A percentile compares a stretch with the other conserved stretches of the same genome.
Conservation (phyloP, 2,797 vertebrate species). For the Acrocephalus scirpaceus region DNA sequence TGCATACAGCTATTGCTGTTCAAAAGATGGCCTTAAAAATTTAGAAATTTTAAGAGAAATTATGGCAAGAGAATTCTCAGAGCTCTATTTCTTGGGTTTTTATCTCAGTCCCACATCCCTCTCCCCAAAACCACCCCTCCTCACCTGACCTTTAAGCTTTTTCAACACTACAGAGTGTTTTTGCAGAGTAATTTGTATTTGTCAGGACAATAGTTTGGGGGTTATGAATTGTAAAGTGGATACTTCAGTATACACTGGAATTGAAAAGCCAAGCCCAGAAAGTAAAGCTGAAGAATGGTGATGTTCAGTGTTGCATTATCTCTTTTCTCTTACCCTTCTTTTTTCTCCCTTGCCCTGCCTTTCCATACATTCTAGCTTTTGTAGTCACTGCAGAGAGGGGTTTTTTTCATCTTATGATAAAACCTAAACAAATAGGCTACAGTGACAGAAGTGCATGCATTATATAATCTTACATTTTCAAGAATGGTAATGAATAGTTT, state of each 20-base stretch:
- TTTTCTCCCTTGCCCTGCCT: not conserved
- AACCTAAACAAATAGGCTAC: not conserved
- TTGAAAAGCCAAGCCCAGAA: not conserved
- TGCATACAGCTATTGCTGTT: not conserved
- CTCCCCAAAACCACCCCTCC: fast-evolving
- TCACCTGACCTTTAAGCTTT: not conserved
- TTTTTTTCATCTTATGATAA: not conserved
- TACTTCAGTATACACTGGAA: fast-evolving
- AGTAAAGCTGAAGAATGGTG: not conserved
- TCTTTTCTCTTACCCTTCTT: not conserved
- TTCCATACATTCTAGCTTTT: not conserved
- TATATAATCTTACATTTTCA: not conserved
- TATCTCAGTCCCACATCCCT: fast-evolving
- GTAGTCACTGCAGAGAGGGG: not conserved
- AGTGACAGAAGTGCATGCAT: not conserved
- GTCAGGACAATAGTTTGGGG: not conserved
- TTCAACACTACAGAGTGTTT: not conserved
- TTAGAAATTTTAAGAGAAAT: not conserved
- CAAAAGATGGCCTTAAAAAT: not conserved
- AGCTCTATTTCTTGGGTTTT: not conserved
- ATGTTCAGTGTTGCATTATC: not conserved
- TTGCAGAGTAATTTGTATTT: not conserved
- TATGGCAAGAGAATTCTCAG: not conserved
- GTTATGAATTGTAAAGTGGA: not conserved
- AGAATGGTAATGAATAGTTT: not conserved